These are phyloP conservation scores for Leptonema lineaticorne DNA, from an alignment of 1,140 invertebrate species.

Conservation along the genomic window DNA sequence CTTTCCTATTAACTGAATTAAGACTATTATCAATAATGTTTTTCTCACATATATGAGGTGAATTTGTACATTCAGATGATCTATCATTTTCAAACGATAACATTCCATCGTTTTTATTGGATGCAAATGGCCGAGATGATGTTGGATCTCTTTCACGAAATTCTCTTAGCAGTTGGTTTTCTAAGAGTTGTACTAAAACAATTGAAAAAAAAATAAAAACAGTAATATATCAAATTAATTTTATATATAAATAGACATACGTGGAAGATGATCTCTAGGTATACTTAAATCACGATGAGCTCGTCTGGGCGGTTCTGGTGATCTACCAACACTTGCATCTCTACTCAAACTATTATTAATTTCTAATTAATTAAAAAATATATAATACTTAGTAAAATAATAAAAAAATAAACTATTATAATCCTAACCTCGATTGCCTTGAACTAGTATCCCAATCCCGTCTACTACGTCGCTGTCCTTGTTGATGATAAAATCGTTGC, in stretches of 20 bases:
- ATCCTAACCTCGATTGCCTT: slow-evolving; percentile 45
- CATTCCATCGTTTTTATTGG: slow-evolving; percentile 3
- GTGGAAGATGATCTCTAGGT: slow-evolving; percentile 41
- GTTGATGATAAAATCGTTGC: slow-evolving; percentile 65
- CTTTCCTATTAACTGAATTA: background rate
- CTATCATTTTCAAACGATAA: slow-evolving; percentile 14
- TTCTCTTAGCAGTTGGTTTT: slow-evolving; percentile 34
- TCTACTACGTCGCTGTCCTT: slow-evolving; percentile 57
- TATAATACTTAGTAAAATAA: background rate
- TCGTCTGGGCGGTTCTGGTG: slow-evolving; percentile 53
- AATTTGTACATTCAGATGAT: slow-evolving; percentile 29
- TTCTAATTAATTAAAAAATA: background rate
- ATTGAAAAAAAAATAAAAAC: background rate
- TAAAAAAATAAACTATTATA: slow-evolving; percentile 36
- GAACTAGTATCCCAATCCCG: slow-evolving; percentile 50
- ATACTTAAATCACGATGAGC: slow-evolving; percentile 45
- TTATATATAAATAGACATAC: slow-evolving; percentile 39
- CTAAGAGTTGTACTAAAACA: slow-evolving; percentile 25
- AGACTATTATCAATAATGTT: slow-evolving; percentile 5
- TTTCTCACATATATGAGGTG: slow-evolving; percentile 22
- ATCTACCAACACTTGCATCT: slow-evolving; percentile 53
- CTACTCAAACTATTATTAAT: slow-evolving; percentile 48
- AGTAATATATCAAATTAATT: background rate
- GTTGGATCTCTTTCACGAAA: slow-evolving; percentile 35
- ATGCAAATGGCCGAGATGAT: slow-evolving; percentile 28